phyloP scores from a whole-genome alignment of 2,113 vertebrate species.

The Epinephelus cyanopodus region DNA sequence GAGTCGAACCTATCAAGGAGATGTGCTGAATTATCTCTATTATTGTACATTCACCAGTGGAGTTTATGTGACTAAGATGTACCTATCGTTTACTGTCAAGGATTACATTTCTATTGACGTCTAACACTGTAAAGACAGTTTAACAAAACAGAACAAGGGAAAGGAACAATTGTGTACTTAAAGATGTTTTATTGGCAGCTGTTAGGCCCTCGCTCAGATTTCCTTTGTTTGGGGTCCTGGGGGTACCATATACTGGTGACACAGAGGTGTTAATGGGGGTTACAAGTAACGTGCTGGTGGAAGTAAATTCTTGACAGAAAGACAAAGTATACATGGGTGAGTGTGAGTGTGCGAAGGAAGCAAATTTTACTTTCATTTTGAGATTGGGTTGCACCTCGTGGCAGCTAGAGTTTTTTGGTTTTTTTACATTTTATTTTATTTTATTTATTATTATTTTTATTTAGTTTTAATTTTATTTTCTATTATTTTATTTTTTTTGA shows the following conservation, averaged over 20 bases:
- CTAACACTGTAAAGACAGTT: background rate
- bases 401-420: background rate
- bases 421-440: background rate
- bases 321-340: background rate
- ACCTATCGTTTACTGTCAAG: background rate
- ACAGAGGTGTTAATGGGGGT: background rate
- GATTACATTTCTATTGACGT: background rate
- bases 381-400: background rate
- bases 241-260: background rate
- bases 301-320: conserved; percentile 5
- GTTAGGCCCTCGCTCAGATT: background rate
- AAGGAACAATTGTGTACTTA: background rate
- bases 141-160: background rate
- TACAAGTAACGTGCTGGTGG: no score
- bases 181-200: background rate
- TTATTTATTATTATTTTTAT: background rate
- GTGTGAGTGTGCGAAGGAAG: background rate
- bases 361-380: background rate
- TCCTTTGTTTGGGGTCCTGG: no score
- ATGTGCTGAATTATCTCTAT: background rate
- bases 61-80: background rate
- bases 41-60: background rate
- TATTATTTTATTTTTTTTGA: no score
- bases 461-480: no score
- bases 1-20: background rate